These are phyloP conservation scores for Malurus alboscapulatus DNA, from an alignment of 2,113 vertebrate genomes.

Conservation along the genomic window DNA sequence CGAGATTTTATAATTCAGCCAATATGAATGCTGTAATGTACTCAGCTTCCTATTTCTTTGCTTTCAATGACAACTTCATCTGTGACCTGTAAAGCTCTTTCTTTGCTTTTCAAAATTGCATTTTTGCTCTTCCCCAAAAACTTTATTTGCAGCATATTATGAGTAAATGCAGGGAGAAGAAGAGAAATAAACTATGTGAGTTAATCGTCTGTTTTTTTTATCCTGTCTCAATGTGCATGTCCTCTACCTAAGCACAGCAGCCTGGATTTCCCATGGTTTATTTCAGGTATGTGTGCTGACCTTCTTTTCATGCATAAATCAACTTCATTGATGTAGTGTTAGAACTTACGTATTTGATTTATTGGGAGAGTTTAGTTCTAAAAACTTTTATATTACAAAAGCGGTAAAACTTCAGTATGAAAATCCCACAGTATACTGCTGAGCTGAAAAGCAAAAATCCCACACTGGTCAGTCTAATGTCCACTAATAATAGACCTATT, in stretches of 20 bases:
- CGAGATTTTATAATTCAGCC: neutral
- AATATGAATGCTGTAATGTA: neutral
- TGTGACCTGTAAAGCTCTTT: neutral
- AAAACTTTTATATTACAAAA: neutral
- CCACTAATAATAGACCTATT: neutral
- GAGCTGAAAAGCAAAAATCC: neutral
- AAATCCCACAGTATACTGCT: neutral
- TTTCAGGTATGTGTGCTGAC: neutral
- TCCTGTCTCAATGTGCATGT: neutral
- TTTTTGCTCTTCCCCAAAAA: neutral
- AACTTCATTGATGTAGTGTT: neutral
- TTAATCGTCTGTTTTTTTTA: neutral
- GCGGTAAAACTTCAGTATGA: neutral
- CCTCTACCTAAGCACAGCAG: fast-evolving
- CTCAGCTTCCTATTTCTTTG: neutral
- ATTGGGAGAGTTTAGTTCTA: neutral
- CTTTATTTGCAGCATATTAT: neutral
- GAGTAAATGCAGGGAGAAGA: neutral
- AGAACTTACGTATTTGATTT: neutral
- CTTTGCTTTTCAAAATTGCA: neutral
- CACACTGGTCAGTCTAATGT: neutral
- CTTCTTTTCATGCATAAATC: neutral
- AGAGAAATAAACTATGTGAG: neutral
- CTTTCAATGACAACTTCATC: neutral
- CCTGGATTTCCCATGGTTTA: neutral